These are phyloP conservation scores for Bryconaethiops microstoma DNA, from an alignment of 2,797 vertebrate species.

Conservation along the genomic window DNA sequence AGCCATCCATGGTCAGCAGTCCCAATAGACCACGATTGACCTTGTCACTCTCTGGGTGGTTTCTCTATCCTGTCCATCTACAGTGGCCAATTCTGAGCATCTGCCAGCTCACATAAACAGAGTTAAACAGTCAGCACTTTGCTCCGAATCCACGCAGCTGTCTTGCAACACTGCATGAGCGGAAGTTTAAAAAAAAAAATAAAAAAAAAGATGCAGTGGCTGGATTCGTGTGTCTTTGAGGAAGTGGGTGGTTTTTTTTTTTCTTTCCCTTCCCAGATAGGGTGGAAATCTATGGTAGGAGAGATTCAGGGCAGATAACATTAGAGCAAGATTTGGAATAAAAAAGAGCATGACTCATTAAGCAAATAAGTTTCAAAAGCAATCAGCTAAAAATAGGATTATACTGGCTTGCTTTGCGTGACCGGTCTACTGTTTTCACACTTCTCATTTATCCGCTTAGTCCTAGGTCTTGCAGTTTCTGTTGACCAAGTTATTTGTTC, in stretches of 20 bases:
- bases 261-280: not conserved
- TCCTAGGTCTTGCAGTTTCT: not conserved
- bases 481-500: not conserved
- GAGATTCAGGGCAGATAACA: not conserved
- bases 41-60: not conserved
- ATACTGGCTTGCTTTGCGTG: not conserved
- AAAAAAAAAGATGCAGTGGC: not conserved
- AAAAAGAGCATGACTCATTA: not conserved
- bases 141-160: not conserved
- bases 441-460: not conserved
- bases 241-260: not conserved
- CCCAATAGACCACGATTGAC: not conserved
- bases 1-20: not conserved
- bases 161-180: not conserved
- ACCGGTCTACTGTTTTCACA: not conserved
- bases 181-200: not conserved
- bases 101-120: not conserved
- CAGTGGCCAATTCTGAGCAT: not conserved
- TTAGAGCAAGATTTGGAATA: not conserved
- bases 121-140: not conserved
- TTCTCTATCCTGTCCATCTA: not conserved
- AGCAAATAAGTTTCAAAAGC: too few species aligned
- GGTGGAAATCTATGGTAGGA: not conserved
- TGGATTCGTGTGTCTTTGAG: not conserved
- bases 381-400: not conserved